Percentiles rank a stretch among this genome's conserved stretches.
These are phyloP conservation scores for Aricia agestis DNA, from an alignment of 1,140 invertebrate genomes.

Conservation along the genomic window DNA sequence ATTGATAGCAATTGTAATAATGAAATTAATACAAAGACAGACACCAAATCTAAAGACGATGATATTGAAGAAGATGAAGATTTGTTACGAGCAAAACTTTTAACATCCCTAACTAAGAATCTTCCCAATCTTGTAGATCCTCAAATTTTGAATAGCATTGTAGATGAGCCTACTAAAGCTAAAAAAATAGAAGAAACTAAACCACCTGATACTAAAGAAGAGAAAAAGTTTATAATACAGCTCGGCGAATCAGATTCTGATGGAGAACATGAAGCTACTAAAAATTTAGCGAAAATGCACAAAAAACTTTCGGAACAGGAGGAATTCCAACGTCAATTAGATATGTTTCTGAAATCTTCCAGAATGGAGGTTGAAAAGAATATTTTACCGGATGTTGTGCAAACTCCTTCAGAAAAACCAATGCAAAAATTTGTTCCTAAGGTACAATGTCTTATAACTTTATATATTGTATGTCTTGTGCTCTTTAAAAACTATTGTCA, in stretches of 20 bases:
- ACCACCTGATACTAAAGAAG: conserved; percentile 36
- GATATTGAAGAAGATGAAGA: conserved; percentile 73
- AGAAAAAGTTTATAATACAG: conserved; percentile 66
- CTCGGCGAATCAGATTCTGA: conserved; percentile 70
- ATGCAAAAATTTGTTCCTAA: conserved; percentile 63
- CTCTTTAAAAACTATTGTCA: not conserved
- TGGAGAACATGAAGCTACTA: conserved; percentile 70
- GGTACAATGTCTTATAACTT: conserved; percentile 41
- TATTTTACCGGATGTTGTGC: conserved; percentile 44
- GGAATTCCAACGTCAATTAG: conserved; percentile 68
- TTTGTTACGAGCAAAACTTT: conserved; percentile 61
- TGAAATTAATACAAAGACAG: conserved; percentile 25
- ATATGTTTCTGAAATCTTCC: conserved; percentile 63
- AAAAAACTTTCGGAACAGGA: conserved; percentile 62
- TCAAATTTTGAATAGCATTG: conserved; percentile 33
- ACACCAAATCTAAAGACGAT: conserved; percentile 33
- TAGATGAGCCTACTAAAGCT: conserved; percentile 27
- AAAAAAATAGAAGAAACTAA: conserved; percentile 26
- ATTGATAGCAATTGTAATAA: conserved; percentile 28
- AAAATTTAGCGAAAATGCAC: conserved; percentile 74
- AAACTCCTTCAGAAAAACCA: conserved; percentile 42
- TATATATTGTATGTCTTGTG: not conserved
- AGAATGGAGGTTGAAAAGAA: conserved; percentile 60
- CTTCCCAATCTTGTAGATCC: conserved; percentile 52
- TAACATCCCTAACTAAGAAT: conserved; percentile 70